Evolutionary conservation across 1,140 invertebrate species (phyloP).

Genomic region (Berghia stephanieae): DNA sequence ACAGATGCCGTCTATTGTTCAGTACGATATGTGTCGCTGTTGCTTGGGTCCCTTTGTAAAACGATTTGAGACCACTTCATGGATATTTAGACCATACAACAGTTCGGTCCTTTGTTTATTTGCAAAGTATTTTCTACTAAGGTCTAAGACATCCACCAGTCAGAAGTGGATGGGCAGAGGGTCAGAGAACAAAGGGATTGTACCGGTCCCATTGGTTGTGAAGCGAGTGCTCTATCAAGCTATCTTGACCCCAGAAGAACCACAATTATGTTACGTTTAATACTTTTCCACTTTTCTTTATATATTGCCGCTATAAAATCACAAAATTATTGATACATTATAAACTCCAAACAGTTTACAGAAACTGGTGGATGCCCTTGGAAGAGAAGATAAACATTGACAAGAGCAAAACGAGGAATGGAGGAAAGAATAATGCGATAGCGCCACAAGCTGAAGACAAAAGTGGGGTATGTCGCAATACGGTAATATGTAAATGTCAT

Average conservation of each 20-base stretch:
- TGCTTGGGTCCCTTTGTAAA: too few species aligned
- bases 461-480: not conserved
- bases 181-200: too few species aligned
- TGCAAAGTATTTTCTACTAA: too few species aligned
- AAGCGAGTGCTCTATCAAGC: not conserved
- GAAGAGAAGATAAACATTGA: conserved; percentile 47
- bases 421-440: not conserved
- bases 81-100: too few species aligned
- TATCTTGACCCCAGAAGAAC: not conserved
- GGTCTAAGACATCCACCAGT: too few species aligned
- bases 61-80: too few species aligned
- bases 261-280: not conserved
- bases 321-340: conserved; percentile 11
- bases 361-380: conserved; percentile 58
- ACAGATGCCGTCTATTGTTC: too few species aligned
- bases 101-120: too few species aligned
- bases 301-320: not conserved
- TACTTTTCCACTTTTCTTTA: not conserved
- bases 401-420: conserved; percentile 42
- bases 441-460: not conserved
- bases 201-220: not conserved
- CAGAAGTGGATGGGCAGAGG: too few species aligned
- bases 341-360: conserved; percentile 41
- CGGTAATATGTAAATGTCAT: too few species aligned
- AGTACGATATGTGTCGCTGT: too few species aligned